phyloP scores from a whole-genome alignment of 2,113 vertebrate species.

The Aplodontia rufa region DNA sequence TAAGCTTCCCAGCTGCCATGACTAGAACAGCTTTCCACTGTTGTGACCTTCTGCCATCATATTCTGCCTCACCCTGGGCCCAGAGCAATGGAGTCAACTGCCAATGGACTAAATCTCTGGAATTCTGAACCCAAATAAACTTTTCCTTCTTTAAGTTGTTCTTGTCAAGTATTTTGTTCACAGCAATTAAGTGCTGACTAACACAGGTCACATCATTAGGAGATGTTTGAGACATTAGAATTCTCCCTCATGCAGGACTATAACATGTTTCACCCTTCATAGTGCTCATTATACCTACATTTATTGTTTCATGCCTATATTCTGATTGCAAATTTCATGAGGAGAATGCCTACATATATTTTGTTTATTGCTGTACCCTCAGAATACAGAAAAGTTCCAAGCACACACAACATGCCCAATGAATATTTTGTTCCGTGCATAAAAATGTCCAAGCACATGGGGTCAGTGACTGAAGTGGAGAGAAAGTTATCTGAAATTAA shows the following conservation, averaged over 20 bases:
- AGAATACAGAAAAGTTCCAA: background rate
- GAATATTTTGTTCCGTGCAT: background rate
- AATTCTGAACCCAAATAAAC: no score
- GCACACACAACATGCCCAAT: background rate
- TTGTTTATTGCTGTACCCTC: background rate
- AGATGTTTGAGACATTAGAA: background rate
- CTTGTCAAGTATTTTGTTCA: no score
- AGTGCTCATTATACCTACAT: background rate
- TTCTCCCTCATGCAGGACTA: background rate
- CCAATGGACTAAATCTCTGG: no score
- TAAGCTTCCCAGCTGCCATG: no score
- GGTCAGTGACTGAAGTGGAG: background rate
- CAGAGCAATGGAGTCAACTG: no score
- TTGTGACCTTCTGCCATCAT: no score
- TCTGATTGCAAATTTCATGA: background rate
- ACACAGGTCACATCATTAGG: background rate
- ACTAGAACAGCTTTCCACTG: no score
- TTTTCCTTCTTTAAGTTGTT: no score
- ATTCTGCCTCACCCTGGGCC: no score
- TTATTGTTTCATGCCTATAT: background rate
- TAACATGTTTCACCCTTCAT: background rate
- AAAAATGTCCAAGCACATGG: background rate
- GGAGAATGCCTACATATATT: background rate
- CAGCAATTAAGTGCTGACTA: no score
- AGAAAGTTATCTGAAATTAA: background rate